These are phyloP conservation scores for Phrynocephalus vlangalii DNA, from an alignment of 2,797 vertebrate genomes.

Conservation along the genomic window DNA sequence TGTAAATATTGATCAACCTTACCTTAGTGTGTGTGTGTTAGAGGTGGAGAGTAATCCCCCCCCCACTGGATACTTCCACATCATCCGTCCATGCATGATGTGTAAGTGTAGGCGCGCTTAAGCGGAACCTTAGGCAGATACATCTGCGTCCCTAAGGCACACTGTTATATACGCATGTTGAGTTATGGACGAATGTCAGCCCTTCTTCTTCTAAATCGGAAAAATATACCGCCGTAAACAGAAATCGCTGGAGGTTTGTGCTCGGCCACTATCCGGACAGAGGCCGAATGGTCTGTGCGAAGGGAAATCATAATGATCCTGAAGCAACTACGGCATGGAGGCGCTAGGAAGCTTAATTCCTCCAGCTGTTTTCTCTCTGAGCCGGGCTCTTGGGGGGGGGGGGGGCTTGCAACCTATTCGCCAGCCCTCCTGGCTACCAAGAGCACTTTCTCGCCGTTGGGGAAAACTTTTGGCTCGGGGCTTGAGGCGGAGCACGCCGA, in stretches of 20 bases:
- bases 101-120: not conserved
- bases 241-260: not conserved
- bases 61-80: not conserved
- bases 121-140: not conserved
- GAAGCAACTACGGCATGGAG: too few species aligned
- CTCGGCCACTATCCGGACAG: too few species aligned
- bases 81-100: not conserved
- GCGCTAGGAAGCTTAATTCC: too few species aligned
- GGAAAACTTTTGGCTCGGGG: not conserved
- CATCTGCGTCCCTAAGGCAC: not conserved
- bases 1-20: not conserved
- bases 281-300: not conserved
- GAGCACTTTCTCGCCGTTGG: too few species aligned
- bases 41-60: too few species aligned
- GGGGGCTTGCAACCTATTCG: not conserved
- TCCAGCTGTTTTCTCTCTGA: not conserved
- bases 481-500: accelerated
- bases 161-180: not conserved
- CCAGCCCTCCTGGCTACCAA: not conserved
- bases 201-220: too few species aligned
- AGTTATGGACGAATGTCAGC: not conserved
- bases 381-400: too few species aligned
- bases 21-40: not conserved
- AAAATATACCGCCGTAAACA: not conserved
- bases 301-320: too few species aligned